Percentiles rank a stretch among this genome's conserved stretches.
phyloP scores from a whole-genome alignment of 2,888 invertebrate species.

The Hecatera dysodea region DNA sequence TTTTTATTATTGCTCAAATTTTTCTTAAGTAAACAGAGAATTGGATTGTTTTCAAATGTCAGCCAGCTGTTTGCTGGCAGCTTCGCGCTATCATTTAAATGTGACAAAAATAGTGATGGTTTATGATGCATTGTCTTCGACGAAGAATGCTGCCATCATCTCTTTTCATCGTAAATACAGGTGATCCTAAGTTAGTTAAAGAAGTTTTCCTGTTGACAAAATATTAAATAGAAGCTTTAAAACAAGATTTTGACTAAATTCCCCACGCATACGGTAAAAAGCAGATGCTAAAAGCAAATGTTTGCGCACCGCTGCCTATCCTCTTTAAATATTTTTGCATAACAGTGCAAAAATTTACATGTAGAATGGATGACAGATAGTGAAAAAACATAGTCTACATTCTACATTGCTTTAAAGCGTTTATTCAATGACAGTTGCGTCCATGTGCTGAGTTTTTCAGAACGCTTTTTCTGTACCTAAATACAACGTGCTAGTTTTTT shows the following conservation, averaged over 20 bases:
- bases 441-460: slow-evolving; percentile 8
- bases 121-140: neutral
- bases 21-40: slow-evolving; percentile 20
- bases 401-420: slow-evolving; percentile 14
- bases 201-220: neutral
- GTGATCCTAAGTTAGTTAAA: neutral
- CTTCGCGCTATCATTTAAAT: slow-evolving; percentile 23
- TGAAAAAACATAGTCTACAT: slow-evolving; percentile 33
- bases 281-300: slow-evolving; percentile 37
- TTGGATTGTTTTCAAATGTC: slow-evolving; percentile 50
- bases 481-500: slow-evolving; percentile 8
- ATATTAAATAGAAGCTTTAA: slow-evolving; percentile 15
- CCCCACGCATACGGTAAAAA: slow-evolving; percentile 37
- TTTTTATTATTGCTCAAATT: slow-evolving; percentile 44
- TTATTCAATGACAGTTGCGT: slow-evolving; percentile 14
- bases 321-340: slow-evolving; percentile 55
- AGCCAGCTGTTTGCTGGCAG: slow-evolving; percentile 31
- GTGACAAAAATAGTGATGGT: slow-evolving; percentile 25
- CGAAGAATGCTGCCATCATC: neutral
- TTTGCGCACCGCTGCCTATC: slow-evolving; percentile 29
- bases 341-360: slow-evolving; percentile 56
- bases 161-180: neutral
- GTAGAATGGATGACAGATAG: slow-evolving; percentile 12
- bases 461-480: slow-evolving; percentile 11
- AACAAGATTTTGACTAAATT: slow-evolving; percentile 25